phyloP scores from a whole-genome alignment of 2,113 vertebrate genomes.

The Malurus cyaneus region DNA sequence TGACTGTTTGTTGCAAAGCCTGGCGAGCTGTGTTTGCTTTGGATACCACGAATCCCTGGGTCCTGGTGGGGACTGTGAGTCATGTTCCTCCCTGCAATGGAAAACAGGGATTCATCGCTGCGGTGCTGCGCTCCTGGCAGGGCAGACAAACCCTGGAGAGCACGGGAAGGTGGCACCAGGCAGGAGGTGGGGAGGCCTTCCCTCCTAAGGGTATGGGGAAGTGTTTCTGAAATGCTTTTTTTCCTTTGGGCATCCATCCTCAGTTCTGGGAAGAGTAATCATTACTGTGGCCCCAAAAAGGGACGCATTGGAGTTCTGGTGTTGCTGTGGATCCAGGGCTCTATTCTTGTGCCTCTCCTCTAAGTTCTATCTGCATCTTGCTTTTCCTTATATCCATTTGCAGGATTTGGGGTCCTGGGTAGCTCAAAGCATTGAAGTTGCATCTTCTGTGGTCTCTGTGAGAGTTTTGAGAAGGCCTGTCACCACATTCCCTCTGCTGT shows the following conservation, averaged over 20 bases:
- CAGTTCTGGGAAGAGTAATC: not conserved
- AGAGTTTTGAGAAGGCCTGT: not conserved
- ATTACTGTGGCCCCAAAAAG: not conserved
- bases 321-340: not conserved
- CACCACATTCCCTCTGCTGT: not conserved
- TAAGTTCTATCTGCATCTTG: not conserved
- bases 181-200: not conserved
- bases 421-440: not conserved
- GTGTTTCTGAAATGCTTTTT: not conserved
- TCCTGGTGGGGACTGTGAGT: constrained; percentile 17
- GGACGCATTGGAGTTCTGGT: accelerated
- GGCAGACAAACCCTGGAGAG: not conserved
- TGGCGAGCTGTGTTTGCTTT: not conserved
- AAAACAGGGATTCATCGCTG: not conserved
- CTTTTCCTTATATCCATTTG: not conserved
- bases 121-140: not conserved
- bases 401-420: not conserved
- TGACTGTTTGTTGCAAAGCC: constrained; percentile 40
- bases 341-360: not conserved
- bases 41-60: constrained; percentile 28
- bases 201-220: not conserved
- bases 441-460: not conserved
- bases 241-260: not conserved
- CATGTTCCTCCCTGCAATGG: not conserved
- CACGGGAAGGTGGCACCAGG: not conserved